These are phyloP conservation scores for Holothuria scabra DNA, from an alignment of 53 echinoderm and acorn worm species.

Conservation along the genomic window DNA sequence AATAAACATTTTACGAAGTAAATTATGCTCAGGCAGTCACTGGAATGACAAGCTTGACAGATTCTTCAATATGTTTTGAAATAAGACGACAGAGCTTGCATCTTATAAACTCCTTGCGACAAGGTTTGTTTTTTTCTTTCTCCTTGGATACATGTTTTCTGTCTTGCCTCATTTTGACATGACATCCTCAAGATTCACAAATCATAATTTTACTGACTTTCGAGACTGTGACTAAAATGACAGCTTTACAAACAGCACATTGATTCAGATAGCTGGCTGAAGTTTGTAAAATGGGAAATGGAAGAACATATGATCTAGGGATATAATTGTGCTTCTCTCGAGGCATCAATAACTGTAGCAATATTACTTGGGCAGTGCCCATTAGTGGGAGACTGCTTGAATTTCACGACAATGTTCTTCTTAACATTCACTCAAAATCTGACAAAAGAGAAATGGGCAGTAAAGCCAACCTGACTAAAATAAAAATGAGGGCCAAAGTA, in stretches of 20 bases:
- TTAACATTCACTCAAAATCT: too few species aligned
- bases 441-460: too few species aligned
- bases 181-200: constrained; percentile 18
- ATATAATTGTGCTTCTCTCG: too few species aligned
- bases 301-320: too few species aligned
- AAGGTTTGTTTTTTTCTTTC: constrained; percentile 6
- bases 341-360: too few species aligned
- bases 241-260: constrained; percentile 34
- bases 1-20: constrained; percentile 14
- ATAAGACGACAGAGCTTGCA: constrained; percentile 17
- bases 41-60: constrained; percentile 36
- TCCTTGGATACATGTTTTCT: constrained; percentile 29
- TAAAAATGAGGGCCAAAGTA: too few species aligned
- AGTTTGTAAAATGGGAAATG: too few species aligned
- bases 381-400: too few species aligned
- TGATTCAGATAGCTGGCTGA: not conserved
- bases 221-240: constrained; percentile 34
- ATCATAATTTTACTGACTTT: constrained; percentile 41
- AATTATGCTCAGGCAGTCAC: constrained; percentile 33
- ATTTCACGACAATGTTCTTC: too few species aligned
- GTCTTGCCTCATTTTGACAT: constrained; percentile 29
- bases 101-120: constrained; percentile 11
- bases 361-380: too few species aligned
- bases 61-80: constrained; percentile 33
- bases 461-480: too few species aligned